Conservation (phyloP, 2,113 vertebrate genomes). For the Aptenodytes forsteri region DNA sequence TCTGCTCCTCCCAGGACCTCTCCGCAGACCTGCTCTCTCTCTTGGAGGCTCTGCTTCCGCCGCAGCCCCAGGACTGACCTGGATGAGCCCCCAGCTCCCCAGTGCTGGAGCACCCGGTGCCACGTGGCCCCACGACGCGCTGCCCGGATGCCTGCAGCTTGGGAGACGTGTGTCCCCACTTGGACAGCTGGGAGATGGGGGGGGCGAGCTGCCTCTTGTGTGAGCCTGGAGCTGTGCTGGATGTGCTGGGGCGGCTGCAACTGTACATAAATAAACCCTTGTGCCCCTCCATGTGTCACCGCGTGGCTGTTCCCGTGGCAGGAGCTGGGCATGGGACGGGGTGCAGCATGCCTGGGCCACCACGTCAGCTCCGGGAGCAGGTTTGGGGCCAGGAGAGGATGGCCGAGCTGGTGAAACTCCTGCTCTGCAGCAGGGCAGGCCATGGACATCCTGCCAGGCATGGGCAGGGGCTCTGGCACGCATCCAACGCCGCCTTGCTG, state of each 20-base stretch:
- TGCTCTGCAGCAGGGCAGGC: neutral
- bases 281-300: neutral
- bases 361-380: rapidly evolving
- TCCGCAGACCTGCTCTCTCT: constrained; percentile 45
- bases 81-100: rapidly evolving
- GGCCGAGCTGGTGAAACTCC: no score
- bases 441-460: rapidly evolving
- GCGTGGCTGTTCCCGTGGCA: neutral
- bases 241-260: rapidly evolving
- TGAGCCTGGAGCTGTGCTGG: neutral
- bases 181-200: neutral
- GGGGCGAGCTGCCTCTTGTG: rapidly evolving
- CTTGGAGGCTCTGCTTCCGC: constrained; percentile 45
- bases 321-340: neutral
- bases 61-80: constrained; percentile 23
- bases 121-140: rapidly evolving
- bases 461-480: rapidly evolving
- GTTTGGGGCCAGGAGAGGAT: neutral
- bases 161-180: rapidly evolving
- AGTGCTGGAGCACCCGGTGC: neutral
- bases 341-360: rapidly evolving
- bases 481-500: rapidly evolving
- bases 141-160: rapidly evolving
- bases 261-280: constrained; percentile 44
- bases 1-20: constrained; percentile 22